Conservation (phyloP, 37 sponge, comb jelly and placozoan genomes). For the Lycopodina hypogea region DNA sequence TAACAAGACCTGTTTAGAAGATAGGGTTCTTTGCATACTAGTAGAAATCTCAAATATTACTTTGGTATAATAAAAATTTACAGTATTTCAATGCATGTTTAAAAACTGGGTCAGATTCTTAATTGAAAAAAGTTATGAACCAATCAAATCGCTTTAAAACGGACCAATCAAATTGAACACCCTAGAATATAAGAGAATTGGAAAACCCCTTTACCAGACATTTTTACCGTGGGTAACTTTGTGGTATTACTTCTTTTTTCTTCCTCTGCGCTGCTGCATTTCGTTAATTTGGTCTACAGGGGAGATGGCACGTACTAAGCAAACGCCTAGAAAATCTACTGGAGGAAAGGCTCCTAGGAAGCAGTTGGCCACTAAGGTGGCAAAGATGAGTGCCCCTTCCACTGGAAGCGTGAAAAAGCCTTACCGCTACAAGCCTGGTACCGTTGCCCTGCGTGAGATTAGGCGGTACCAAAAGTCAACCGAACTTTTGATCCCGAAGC, state of each 20-base stretch:
- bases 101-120: constrained; percentile 6
- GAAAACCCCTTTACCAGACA: too few species aligned
- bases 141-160: constrained; percentile 39
- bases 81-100: constrained; percentile 19
- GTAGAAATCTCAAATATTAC: neutral
- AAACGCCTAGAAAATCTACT: constrained; percentile 99
- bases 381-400: constrained; percentile 96
- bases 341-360: constrained; percentile 99
- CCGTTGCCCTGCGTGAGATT: constrained; percentile 98
- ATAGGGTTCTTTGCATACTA: neutral
- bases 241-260: neutral
- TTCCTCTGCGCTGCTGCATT: neutral
- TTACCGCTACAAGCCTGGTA: constrained; percentile 98
- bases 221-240: too few species aligned
- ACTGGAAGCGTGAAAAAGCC: constrained; percentile 99
- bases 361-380: constrained; percentile 98
- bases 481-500: constrained; percentile 93
- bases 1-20: too few species aligned
- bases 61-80: neutral
- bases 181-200: neutral
- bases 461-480: constrained; percentile 99
- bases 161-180: constrained; percentile 66
- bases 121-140: neutral
- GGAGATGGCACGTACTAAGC: constrained; percentile 99
- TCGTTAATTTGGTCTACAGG: too few species aligned